phyloP scores from a whole-genome alignment of 1,140 invertebrate species.

The Dreissena rostriformis region DNA sequence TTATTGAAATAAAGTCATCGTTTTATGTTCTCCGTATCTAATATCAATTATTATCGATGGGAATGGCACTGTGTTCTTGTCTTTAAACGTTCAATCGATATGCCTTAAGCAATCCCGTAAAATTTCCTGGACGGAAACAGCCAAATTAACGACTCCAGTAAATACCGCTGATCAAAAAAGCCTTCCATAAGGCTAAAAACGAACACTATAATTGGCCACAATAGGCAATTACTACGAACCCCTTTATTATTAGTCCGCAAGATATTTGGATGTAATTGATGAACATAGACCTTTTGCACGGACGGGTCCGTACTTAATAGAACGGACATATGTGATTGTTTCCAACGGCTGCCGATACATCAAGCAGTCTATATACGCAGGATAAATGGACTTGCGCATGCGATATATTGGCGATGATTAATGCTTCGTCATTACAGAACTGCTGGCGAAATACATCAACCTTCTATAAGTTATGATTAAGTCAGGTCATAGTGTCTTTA shows the following conservation, averaged over 20 bases:
- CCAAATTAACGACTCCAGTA: slow-evolving; percentile 40
- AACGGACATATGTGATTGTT: slow-evolving; percentile 25
- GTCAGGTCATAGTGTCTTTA: no score
- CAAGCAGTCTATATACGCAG: no score
- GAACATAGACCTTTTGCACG: slow-evolving; percentile 35
- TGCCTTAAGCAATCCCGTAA: slow-evolving; percentile 32
- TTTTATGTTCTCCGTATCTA: slow-evolving; percentile 45
- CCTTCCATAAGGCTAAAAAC: slow-evolving; percentile 30
- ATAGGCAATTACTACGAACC: slow-evolving; percentile 25
- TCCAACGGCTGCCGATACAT: no score
- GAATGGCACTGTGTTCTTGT: slow-evolving; percentile 12
- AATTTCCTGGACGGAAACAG: slow-evolving; percentile 45
- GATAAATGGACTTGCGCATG: not conserved
- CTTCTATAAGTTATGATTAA: no score
- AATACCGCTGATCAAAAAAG: slow-evolving; percentile 23
- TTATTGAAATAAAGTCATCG: slow-evolving; percentile 44
- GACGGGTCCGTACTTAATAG: slow-evolving; percentile 46
- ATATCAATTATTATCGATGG: slow-evolving; percentile 52
- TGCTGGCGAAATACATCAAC: no score
- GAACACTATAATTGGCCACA: slow-evolving; percentile 22
- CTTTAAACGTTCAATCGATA: slow-evolving; percentile 54
- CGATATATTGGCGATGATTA: not conserved
- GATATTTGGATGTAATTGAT: slow-evolving; percentile 51
- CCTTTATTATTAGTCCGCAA: slow-evolving; percentile 40
- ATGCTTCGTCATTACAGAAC: not conserved